Evolutionary conservation across 2,113 vertebrate genomes (phyloP).

Genomic region (Aphyosemion australe): DNA sequence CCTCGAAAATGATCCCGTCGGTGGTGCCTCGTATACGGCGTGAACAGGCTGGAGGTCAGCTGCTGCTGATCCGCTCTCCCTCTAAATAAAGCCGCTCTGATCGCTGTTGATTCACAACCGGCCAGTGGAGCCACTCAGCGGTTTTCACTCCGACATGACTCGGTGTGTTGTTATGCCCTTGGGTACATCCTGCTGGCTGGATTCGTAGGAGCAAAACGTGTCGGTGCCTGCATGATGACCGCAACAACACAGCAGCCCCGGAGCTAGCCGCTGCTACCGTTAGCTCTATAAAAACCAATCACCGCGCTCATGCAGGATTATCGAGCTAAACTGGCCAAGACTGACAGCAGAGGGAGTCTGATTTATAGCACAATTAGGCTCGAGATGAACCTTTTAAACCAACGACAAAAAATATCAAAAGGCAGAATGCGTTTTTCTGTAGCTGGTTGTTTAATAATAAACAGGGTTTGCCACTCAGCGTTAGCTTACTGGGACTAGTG

Average conservation of each 20-base stretch:
- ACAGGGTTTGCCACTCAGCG: background rate
- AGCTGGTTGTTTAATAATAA: background rate
- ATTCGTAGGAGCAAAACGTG: constrained; percentile 49
- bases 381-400: background rate
- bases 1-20: constrained; percentile 38
- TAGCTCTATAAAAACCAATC: constrained; percentile 35
- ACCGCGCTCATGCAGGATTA: constrained; percentile 43
- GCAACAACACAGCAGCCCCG: constrained; percentile 16
- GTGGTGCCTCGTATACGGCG: constrained; percentile 48
- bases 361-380: constrained; percentile 13
- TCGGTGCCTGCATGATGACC: constrained; percentile 54
- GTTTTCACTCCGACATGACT: constrained; percentile 64
- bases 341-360: constrained; percentile 15
- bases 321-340: constrained; percentile 29
- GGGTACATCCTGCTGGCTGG: constrained; percentile 28
- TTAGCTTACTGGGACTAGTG: constrained; percentile 17
- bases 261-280: constrained; percentile 24
- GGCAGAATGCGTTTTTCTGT: background rate
- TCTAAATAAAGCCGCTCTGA: constrained; percentile 39
- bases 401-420: background rate
- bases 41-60: background rate
- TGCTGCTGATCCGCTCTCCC: constrained; percentile 34
- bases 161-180: constrained; percentile 25
- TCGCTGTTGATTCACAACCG: constrained; percentile 34
- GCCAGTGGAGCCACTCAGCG: constrained; percentile 43